Conservation (phyloP, 2,888 invertebrate genomes). For the Herminia tarsipennalis region DNA sequence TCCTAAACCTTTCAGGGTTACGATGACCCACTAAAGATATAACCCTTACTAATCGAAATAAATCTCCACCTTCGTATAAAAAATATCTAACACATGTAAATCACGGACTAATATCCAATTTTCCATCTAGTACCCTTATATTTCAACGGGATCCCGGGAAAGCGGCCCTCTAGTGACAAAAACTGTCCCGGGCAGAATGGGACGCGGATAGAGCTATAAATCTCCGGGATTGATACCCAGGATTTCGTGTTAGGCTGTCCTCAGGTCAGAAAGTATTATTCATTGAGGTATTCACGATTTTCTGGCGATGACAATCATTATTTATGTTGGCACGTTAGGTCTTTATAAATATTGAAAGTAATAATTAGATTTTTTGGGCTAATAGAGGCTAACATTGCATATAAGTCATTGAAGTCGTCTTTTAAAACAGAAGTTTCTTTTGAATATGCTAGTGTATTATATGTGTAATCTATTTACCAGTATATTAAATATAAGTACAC, state of each 20-base stretch:
- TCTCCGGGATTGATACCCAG: slow-evolving; percentile 55
- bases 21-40: slow-evolving; percentile 10
- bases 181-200: slow-evolving; percentile 49
- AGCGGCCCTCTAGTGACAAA: slow-evolving; percentile 49
- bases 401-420: too few species aligned
- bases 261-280: slow-evolving; percentile 47
- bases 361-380: too few species aligned
- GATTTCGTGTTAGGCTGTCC: slow-evolving; percentile 42
- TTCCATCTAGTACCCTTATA: slow-evolving; percentile 53
- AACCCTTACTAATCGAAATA: slow-evolving; percentile 10
- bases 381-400: too few species aligned
- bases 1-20: neutral
- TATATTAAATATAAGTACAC: too few species aligned
- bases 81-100: slow-evolving; percentile 47
- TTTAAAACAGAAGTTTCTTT: too few species aligned
- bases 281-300: slow-evolving; percentile 30
- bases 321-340: too few species aligned
- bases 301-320: slow-evolving; percentile 4
- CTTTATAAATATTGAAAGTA: too few species aligned
- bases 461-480: too few species aligned
- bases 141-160: slow-evolving; percentile 48
- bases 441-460: too few species aligned
- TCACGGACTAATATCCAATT: slow-evolving; percentile 56
- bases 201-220: slow-evolving; percentile 55
- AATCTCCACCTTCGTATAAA: slow-evolving; percentile 33